Evolutionary conservation across 2,797 vertebrate genomes (phyloP).

Genomic region (Anguilla megastoma): DNA sequence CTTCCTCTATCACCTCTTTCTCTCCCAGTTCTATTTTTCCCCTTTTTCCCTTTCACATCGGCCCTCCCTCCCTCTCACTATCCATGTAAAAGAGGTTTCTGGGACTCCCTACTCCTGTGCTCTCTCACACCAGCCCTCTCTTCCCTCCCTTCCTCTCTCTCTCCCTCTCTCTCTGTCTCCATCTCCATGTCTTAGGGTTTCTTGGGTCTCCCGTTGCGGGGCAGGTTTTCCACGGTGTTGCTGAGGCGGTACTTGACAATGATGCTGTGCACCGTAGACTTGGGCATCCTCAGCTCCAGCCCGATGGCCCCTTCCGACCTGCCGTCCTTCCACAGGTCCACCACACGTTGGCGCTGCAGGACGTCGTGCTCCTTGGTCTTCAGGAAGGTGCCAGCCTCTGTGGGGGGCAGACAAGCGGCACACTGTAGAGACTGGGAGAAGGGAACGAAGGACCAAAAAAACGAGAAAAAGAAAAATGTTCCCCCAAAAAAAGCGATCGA

Average conservation of each 20-base stretch:
- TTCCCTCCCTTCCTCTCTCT: conserved; percentile 34
- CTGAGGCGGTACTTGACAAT: conserved; percentile 82
- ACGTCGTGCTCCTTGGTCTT: conserved; percentile 84
- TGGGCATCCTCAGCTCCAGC: conserved; percentile 79
- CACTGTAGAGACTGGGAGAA: conserved; percentile 74
- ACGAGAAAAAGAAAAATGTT: conserved; percentile 5
- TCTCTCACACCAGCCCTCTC: conserved; percentile 34
- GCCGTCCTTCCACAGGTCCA: conserved; percentile 83
- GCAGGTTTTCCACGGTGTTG: conserved; percentile 82
- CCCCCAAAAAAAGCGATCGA: conserved; percentile 7
- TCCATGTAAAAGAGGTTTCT: background rate
- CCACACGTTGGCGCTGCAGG: conserved; percentile 79
- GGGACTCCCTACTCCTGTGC: background rate
- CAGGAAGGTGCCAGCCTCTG: conserved; percentile 77
- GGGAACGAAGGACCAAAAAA: conserved; percentile 13
- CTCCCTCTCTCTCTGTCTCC: background rate
- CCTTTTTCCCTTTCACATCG: background rate
- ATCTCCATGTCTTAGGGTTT: conserved; percentile 64
- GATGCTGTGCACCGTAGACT: conserved; percentile 84
- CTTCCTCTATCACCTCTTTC: background rate
- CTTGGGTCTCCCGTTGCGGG: conserved; percentile 78
- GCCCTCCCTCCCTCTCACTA: background rate
- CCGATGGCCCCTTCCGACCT: conserved; percentile 81
- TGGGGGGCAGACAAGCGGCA: conserved; percentile 84
- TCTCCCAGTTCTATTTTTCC: background rate